Base-by-base conservation (phyloP, 64 coral and sea anemone genomes). In the Acropora tenuis region DNA sequence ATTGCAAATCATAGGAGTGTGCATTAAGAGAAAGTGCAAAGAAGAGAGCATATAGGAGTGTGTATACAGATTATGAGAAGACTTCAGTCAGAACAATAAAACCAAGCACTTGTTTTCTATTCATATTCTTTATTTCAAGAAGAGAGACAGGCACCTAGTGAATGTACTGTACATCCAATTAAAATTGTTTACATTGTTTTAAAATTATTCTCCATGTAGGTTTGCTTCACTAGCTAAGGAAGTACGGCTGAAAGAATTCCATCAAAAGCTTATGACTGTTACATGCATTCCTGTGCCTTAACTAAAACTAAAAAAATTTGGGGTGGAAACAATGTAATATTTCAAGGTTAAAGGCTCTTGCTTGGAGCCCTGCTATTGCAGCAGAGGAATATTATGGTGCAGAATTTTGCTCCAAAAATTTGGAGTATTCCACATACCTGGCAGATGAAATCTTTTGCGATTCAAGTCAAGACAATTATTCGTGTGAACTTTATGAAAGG, bases 401-500 rank as follows among this genome's bases (percentile, higher is more conserved):
- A 3, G 30, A 40, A 2, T 71, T 82, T 8, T 95, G 94, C 52
- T 88, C 94, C 48, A 89, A 95, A 77, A 95, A 95, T 48, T 19
- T 94, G 8, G 93, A 94, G 75, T 90, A 94, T 18, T 94, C 93
- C 4, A 75, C 80, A 45, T 88, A 90, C 42, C 10, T 68, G 8
- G 74, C 71, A 42, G 48, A 76, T 60, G 94, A 95, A 15, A 95
- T 95, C 17, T 5, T 17, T 1, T 63, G 94, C 2, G 89, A 95
- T 44, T 95, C 94, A 12, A 92, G 94, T 43, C 71, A 74, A 77
- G 89, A 88, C 16, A 91, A 95, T 13, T 91, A 95, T 44, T 91
- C 83, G 15, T 95, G 94, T 83, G 94, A 95, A 73, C 50, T 91
- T 15, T 95, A 95, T 76, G 94, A 95, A 41, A 58, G 89, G 55